phyloP scores from a whole-genome alignment of 2,113 vertebrate species.

The Passer domesticus region DNA sequence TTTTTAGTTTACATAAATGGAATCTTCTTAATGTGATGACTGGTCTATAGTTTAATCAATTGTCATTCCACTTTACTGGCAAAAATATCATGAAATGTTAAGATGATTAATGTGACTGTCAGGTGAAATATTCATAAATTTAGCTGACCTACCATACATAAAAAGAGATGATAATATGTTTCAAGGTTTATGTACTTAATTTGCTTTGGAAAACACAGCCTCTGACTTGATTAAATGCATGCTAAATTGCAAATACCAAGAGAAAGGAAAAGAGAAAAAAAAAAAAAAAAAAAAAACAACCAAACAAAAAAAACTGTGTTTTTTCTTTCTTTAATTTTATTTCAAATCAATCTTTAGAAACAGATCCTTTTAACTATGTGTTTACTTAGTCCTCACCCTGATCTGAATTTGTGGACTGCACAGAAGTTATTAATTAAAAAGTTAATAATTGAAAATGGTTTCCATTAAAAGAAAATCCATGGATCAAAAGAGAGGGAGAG shows the following conservation, averaged over 20 bases:
- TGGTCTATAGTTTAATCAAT: neutral
- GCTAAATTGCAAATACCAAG: neutral
- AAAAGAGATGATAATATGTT: neutral
- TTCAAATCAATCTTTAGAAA: neutral
- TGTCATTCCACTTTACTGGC: neutral
- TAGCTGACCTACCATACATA: neutral
- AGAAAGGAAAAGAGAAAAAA: neutral
- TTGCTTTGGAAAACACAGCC: neutral
- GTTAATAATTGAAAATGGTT: neutral
- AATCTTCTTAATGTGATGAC: neutral
- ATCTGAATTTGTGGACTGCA: neutral
- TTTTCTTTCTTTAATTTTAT: neutral
- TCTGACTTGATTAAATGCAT: neutral
- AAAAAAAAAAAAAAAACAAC: neutral
- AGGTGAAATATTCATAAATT: constrained; percentile 7
- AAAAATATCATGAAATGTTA: neutral
- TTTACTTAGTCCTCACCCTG: neutral
- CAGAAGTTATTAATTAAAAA: neutral
- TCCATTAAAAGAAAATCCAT: neutral
- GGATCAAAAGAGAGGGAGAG: neutral
- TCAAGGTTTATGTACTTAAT: neutral
- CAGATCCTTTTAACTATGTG: neutral
- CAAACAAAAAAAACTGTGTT: accelerated
- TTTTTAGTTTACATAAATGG: neutral
- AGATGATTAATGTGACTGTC: neutral